These are phyloP conservation scores for Pteromalus puparum DNA, from an alignment of 1,140 invertebrate species.

Conservation along the genomic window DNA sequence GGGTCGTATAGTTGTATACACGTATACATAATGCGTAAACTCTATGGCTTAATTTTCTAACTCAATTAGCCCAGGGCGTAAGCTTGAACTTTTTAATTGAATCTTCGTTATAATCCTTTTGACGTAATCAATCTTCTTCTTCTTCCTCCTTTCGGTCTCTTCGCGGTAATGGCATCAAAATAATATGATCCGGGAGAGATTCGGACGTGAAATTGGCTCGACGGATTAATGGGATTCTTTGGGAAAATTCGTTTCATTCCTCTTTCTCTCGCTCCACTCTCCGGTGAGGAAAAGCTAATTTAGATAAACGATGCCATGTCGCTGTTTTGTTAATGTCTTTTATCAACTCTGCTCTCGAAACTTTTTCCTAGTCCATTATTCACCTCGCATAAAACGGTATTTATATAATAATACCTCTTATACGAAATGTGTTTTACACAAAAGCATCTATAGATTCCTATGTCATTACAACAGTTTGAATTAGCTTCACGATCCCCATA, in stretches of 20 bases:
- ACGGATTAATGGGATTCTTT: background rate
- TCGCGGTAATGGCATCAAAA: conserved; percentile 27
- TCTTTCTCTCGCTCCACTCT: background rate
- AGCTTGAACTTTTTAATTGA: conserved; percentile 47
- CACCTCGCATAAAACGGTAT: background rate
- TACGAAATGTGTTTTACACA: too few species aligned
- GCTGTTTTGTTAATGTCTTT: background rate
- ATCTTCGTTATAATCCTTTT: conserved; percentile 35
- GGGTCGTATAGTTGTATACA: background rate
- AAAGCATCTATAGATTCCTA: background rate
- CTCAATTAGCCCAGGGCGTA: conserved; percentile 36
- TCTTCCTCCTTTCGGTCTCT: background rate
- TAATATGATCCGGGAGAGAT: conserved; percentile 21
- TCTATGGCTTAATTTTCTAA: conserved; percentile 25
- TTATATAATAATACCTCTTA: too few species aligned
- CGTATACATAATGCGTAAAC: background rate
- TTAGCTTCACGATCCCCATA: background rate
- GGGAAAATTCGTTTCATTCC: background rate
- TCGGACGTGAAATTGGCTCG: conserved; percentile 4
- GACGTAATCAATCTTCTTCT: conserved; percentile 44
- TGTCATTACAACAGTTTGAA: background rate
- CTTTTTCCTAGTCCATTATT: background rate
- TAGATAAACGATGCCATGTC: background rate
- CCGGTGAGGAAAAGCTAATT: background rate
- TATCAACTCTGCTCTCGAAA: background rate